A percentile compares a stretch with the other conserved stretches of the same genome.
Evolutionary conservation across 2,888 invertebrate genomes (phyloP).

Genomic region (Ypsolopha scabrella): DNA sequence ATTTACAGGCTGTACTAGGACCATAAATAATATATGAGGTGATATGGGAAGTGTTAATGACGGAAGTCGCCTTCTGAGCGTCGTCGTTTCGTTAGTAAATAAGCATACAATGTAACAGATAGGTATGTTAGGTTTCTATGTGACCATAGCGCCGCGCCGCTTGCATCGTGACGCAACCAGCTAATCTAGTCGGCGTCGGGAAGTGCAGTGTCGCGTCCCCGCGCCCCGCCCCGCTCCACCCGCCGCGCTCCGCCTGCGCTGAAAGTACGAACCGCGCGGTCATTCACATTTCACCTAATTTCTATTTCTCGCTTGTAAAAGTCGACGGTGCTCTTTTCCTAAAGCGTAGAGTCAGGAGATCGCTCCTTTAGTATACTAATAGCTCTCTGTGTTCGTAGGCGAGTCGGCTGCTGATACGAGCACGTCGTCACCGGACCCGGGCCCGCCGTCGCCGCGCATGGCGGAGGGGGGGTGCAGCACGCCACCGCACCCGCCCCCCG

Average conservation of each 20-base stretch:
- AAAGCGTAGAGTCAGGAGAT: constrained; percentile 11
- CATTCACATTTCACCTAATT: constrained; percentile 70
- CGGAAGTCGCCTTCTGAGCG: too few relatives aligned
- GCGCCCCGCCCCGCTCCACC: constrained; percentile 31
- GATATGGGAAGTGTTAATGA: too few relatives aligned
- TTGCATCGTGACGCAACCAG: constrained; percentile 63
- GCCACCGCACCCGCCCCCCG: constrained; percentile 70
- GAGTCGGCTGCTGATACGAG: constrained; percentile 95
- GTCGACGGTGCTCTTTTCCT: constrained; percentile 51
- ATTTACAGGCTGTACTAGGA: background rate
- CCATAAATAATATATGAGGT: too few relatives aligned
- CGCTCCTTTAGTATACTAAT: background rate
- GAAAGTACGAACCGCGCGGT: constrained; percentile 40
- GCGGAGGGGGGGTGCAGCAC: constrained; percentile 74
- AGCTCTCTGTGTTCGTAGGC: constrained; percentile 67
- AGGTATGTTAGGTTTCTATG: constrained; percentile 25
- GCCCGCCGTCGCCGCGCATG: constrained; percentile 87
- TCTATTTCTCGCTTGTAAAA: constrained; percentile 59
- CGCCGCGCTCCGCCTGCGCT: constrained; percentile 52
- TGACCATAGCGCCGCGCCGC: constrained; percentile 30
- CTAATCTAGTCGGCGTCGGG: constrained; percentile 70
- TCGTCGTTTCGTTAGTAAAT: constrained; percentile 1
- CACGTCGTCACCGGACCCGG: constrained; percentile 91
- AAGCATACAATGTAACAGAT: constrained; percentile 26
- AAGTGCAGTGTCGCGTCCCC: constrained; percentile 71